Evolutionary conservation across 2,888 invertebrate species (phyloP).

Genomic region (Geotrupes spiniger): DNA sequence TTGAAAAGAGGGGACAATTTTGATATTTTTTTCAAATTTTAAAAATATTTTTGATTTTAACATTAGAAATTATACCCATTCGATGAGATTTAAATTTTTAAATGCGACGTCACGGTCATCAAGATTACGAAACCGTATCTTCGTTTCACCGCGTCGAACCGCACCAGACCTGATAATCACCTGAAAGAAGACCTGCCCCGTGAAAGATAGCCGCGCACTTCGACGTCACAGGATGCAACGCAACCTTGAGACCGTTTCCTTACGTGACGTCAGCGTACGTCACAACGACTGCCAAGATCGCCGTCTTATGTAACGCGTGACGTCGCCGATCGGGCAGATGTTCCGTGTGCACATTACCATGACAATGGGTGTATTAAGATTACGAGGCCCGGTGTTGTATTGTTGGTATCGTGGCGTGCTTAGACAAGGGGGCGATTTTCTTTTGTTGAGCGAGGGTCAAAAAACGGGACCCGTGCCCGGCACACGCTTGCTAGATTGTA

Average conservation of each 20-base stretch:
- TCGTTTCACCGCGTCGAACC: neutral
- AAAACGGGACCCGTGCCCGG: constrained; percentile 50
- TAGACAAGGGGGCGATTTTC: constrained; percentile 43
- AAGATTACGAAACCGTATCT: too few species aligned
- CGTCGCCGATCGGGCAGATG: constrained; percentile 41
- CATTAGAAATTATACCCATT: too few species aligned
- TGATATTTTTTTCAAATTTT: too few species aligned
- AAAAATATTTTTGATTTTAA: too few species aligned
- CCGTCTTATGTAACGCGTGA: constrained; percentile 26
- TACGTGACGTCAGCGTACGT: constrained; percentile 38
- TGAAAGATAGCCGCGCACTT: constrained; percentile 31
- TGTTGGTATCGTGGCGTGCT: constrained; percentile 38
- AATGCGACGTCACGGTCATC: too few species aligned
- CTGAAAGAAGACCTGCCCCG: constrained; percentile 19
- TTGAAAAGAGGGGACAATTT: too few species aligned
- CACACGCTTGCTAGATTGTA: constrained; percentile 49
- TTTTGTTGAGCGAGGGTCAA: constrained; percentile 46
- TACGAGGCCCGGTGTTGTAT: constrained; percentile 47
- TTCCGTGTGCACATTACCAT: constrained; percentile 42
- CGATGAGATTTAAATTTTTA: too few species aligned
- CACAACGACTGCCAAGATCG: constrained; percentile 24
- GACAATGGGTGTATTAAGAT: constrained; percentile 50
- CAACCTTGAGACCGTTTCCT: constrained; percentile 50
- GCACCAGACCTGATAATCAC: too few species aligned
- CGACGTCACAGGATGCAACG: constrained; percentile 47